A percentile compares a stretch with the other conserved stretches of the same genome.
Conservation (phyloP, 1,140 invertebrate species). For the Pseudachorutes palmiensis region DNA sequence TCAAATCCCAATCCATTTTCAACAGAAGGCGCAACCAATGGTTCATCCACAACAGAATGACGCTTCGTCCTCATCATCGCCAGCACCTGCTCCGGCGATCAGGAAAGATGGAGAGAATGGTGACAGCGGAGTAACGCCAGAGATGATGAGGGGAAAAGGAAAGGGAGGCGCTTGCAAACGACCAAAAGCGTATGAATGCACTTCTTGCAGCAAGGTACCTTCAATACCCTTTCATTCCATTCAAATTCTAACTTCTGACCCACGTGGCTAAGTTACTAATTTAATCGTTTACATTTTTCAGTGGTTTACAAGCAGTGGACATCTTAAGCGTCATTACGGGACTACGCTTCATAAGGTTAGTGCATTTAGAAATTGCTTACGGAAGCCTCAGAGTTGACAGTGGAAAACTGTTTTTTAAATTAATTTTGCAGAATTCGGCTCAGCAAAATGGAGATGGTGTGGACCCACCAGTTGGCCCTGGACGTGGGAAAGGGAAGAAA, state of each 20-base stretch:
- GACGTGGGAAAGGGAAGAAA: constrained; percentile 3
- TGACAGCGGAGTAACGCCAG: constrained; percentile 39
- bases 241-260: no score
- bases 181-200: constrained; percentile 84
- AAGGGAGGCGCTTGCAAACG: constrained; percentile 77
- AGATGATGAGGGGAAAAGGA: constrained; percentile 50
- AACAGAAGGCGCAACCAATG: not conserved
- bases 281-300: no score
- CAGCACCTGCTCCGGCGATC: not conserved
- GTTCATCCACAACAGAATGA: not conserved
- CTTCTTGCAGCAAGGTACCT: constrained; percentile 88
- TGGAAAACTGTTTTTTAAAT: not conserved
- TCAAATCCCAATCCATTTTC: not conserved
- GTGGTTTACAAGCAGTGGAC: constrained; percentile 87
- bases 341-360: constrained; percentile 69
- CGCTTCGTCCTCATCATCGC: not conserved
- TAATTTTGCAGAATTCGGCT: not conserved
- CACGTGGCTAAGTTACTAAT: no score
- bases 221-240: no score
- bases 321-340: constrained; percentile 83
- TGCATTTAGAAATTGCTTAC: not conserved
- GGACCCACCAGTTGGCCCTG: not conserved
- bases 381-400: not conserved
- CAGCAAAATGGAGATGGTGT: not conserved
- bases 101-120: constrained; percentile 10